Percentiles rank a stretch among this genome's conserved stretches.
These are phyloP conservation scores for Ptiloglossa arizonensis DNA, from an alignment of 1,140 invertebrate species.

Conservation along the genomic window DNA sequence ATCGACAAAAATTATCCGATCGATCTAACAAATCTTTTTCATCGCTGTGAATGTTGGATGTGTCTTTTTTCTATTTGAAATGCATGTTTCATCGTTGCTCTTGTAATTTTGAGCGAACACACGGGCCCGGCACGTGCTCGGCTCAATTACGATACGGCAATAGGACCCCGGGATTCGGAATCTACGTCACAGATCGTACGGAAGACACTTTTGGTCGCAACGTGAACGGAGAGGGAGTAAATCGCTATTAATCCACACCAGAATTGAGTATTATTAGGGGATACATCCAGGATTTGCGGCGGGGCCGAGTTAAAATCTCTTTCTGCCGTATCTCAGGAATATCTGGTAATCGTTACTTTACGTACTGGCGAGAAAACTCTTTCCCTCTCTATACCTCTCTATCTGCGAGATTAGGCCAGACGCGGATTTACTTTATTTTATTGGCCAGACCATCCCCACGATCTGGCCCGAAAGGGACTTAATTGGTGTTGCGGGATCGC, in stretches of 20 bases:
- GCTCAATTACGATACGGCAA: too few species aligned
- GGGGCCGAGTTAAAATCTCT: constrained; percentile 78
- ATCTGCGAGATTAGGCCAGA: constrained; percentile 75
- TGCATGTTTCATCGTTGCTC: too few species aligned
- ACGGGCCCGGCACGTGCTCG: constrained; percentile 68
- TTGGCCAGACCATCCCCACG: constrained; percentile 63
- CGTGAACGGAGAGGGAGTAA: constrained; percentile 71
- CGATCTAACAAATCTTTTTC: too few species aligned
- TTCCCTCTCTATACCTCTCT: constrained; percentile 46
- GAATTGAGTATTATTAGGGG: constrained; percentile 81
- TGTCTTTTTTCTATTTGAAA: too few species aligned
- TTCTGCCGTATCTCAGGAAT: constrained; percentile 74
- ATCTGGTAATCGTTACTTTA: constrained; percentile 73
- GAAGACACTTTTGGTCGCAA: constrained; percentile 50
- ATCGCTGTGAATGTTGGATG: too few species aligned
- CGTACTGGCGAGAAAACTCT: constrained; percentile 54
- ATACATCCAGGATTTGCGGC: constrained; percentile 78
- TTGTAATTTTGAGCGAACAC: too few species aligned
- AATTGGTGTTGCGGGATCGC: constrained; percentile 73
- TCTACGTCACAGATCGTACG: constrained; percentile 39
- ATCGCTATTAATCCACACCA: constrained; percentile 81
- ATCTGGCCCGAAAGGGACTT: constrained; percentile 70
- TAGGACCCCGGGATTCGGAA: constrained; percentile 65
- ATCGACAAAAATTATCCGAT: too few species aligned
- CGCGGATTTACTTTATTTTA: constrained; percentile 78